phyloP scores from a whole-genome alignment of 2,797 vertebrate species.

The Pyrocephalus nanus region DNA sequence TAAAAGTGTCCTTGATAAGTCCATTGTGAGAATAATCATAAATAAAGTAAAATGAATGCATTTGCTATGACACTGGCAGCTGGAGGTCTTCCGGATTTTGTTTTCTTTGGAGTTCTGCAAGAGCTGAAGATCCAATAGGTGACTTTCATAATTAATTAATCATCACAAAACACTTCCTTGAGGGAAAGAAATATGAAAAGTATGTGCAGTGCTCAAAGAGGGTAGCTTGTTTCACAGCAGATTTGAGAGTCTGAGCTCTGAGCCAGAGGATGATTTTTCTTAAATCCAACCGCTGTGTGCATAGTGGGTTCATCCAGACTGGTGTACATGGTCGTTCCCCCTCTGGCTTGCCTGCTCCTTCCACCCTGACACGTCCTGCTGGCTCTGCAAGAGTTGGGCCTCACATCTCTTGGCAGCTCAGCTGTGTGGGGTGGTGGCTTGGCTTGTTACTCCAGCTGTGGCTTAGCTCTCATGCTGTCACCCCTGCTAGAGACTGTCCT shows the following conservation, averaged over 20 bases:
- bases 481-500: not conserved
- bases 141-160: constrained; percentile 50
- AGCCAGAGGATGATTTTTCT: not conserved
- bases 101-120: not conserved
- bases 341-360: not conserved
- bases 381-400: not conserved
- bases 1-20: not conserved
- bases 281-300: not conserved
- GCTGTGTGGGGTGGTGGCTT: not conserved
- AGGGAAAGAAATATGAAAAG: constrained; percentile 42
- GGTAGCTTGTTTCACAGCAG: not conserved
- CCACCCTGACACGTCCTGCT: not conserved
- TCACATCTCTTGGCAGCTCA: not conserved
- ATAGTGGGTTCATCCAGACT: not conserved
- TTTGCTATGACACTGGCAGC: constrained; percentile 3
- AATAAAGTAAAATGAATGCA: constrained; percentile 23
- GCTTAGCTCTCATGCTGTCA: accelerated
- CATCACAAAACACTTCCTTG: constrained; percentile 23
- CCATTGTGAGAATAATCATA: constrained; percentile 26
- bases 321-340: accelerated
- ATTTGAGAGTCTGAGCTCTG: not conserved
- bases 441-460: not conserved
- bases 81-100: not conserved
- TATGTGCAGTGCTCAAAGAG: constrained; percentile 22
- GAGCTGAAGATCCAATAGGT: constrained; percentile 25